Percentiles rank a stretch among this genome's conserved stretches.
These are phyloP conservation scores for Capricornis sumatraensis DNA, from an alignment of 2,113 vertebrate species.

Conservation along the genomic window DNA sequence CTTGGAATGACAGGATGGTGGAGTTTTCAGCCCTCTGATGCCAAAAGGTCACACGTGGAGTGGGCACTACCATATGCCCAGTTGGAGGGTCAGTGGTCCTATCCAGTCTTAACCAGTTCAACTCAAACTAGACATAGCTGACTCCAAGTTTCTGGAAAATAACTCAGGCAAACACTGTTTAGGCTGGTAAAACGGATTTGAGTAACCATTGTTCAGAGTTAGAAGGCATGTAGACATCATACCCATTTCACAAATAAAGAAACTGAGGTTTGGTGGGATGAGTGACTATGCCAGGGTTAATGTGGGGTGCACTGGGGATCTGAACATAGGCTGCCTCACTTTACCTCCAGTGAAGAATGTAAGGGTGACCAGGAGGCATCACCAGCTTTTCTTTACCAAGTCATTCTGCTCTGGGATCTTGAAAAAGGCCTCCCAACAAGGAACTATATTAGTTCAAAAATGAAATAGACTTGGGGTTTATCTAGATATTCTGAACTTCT, in stretches of 20 bases:
- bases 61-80: no score
- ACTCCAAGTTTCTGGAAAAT: not conserved
- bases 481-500: not conserved
- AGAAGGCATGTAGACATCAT: no score
- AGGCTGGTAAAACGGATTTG: not conserved
- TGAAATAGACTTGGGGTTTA: not conserved
- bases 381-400: not conserved
- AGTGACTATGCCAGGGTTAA: not conserved
- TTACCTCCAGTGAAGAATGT: not conserved
- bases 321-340: not conserved
- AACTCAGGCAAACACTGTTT: not conserved
- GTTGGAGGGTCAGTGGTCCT: not conserved
- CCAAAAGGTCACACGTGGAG: not conserved
- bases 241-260: not conserved
- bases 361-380: not conserved
- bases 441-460: not conserved
- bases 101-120: not conserved
- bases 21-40: not conserved
- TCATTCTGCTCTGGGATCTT: not conserved
- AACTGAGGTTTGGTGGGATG: not conserved
- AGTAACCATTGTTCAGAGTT: not conserved
- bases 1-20: not conserved
- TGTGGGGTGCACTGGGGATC: not conserved
- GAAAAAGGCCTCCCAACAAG: not conserved
- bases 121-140: not conserved